A percentile compares a stretch with the other conserved stretches of the same genome.
Conservation (phyloP, 2,797 vertebrate species). For the Acanthornis magna region DNA sequence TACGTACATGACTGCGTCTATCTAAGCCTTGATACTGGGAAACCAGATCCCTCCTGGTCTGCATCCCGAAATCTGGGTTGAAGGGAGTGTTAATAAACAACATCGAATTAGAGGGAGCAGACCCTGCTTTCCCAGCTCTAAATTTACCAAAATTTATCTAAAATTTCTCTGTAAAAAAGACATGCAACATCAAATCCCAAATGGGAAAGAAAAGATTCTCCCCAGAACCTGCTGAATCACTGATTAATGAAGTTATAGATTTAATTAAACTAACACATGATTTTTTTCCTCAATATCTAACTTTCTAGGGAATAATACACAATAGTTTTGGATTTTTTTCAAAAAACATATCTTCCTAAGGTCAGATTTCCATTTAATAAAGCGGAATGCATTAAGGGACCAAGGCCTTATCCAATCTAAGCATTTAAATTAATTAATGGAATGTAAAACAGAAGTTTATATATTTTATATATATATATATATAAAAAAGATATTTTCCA, state of each 20-base stretch:
- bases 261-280: neutral
- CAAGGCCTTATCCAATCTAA: neutral
- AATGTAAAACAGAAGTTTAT: neutral
- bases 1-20: fast-evolving
- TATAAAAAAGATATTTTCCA: neutral
- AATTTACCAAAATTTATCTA: neutral
- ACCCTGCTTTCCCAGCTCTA: neutral
- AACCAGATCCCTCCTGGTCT: neutral
- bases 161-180: neutral
- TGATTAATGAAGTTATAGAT: neutral
- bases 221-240: neutral
- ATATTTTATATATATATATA: too few relatives aligned
- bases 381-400: neutral
- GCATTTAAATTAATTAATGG: conserved; percentile 10
- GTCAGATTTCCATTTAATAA: neutral
- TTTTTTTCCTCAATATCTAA: neutral
- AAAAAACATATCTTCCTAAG: neutral
- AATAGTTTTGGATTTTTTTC: neutral
- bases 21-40: neutral
- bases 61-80: neutral
- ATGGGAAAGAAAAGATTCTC: neutral
- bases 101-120: neutral
- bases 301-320: neutral
- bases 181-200: neutral
- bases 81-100: neutral